phyloP scores from a whole-genome alignment of 2,888 invertebrate species.

The Diarsia rubi region DNA sequence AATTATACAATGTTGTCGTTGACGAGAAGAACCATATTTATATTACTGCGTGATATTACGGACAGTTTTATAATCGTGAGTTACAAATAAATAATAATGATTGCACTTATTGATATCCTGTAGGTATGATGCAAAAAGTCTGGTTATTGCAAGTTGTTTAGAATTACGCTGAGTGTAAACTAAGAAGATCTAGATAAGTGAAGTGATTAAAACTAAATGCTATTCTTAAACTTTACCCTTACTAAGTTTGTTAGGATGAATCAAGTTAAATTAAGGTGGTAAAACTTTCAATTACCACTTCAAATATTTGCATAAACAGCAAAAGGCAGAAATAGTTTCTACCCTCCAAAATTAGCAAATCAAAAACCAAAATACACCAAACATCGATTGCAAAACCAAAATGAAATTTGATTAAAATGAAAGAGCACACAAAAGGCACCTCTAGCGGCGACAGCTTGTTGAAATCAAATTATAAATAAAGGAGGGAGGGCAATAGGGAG shows the following conservation, averaged over 20 bases:
- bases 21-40: background rate
- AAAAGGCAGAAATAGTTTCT: constrained; percentile 2
- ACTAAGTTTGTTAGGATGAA: background rate
- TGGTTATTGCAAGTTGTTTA: constrained; percentile 14
- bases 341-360: constrained; percentile 9
- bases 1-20: background rate
- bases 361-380: constrained; percentile 31
- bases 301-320: constrained; percentile 6
- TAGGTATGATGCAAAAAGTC: constrained; percentile 41
- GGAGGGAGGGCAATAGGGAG: constrained; percentile 69
- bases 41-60: constrained; percentile 1
- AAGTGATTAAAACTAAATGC: background rate
- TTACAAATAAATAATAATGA: constrained; percentile 40
- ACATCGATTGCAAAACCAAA: constrained; percentile 62
- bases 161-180: background rate
- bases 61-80: constrained; percentile 12
- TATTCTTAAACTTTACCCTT: background rate
- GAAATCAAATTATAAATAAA: constrained; percentile 83
- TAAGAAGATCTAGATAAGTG: background rate
- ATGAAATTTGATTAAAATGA: constrained; percentile 69
- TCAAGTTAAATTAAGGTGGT: background rate
- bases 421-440: constrained; percentile 65
- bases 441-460: constrained; percentile 79
- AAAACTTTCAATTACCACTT: constrained; percentile 9
- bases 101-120: background rate